phyloP scores from a whole-genome alignment of 2,888 invertebrate genomes.

The Trichopoda pennipes region DNA sequence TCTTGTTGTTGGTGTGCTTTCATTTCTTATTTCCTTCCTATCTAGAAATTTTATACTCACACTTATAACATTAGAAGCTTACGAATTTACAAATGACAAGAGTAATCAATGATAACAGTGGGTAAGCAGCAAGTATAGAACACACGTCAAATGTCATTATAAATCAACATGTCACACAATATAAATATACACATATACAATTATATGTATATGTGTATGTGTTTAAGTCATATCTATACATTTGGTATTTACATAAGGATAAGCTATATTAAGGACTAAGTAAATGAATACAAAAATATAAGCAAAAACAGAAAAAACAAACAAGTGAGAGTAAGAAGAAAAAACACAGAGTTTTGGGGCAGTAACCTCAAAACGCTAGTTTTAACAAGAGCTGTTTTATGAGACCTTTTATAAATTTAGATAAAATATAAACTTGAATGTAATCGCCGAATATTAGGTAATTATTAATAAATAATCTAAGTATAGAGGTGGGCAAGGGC shows the following conservation, averaged over 20 bases:
- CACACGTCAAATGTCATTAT: constrained; percentile 63
- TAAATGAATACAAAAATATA: neutral
- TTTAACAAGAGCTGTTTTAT: too few species aligned
- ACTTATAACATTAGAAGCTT: neutral
- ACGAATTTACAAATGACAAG: constrained; percentile 12
- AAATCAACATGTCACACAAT: constrained; percentile 60
- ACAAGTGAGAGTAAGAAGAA: neutral
- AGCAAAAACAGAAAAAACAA: neutral
- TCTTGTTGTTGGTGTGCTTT: too few species aligned
- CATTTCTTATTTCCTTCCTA: too few species aligned
- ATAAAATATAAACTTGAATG: too few species aligned
- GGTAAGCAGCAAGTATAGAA: constrained; percentile 49
- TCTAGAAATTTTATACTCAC: neutral
- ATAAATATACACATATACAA: neutral
- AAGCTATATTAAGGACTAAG: constrained; percentile 25
- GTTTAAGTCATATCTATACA: neutral
- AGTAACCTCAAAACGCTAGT: too few species aligned
- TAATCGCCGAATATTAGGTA: too few species aligned
- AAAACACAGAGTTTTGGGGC: neutral
- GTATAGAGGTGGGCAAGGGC: too few species aligned
- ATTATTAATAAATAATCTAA: too few species aligned
- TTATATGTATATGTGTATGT: too few species aligned
- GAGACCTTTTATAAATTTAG: too few species aligned
- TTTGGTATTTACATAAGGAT: constrained; percentile 6
- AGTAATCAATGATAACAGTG: constrained; percentile 65